Percentiles rank a stretch among this genome's conserved stretches.
These are phyloP conservation scores for Erpornis zantholeuca DNA, from an alignment of 2,113 vertebrate genomes.

Conservation along the genomic window DNA sequence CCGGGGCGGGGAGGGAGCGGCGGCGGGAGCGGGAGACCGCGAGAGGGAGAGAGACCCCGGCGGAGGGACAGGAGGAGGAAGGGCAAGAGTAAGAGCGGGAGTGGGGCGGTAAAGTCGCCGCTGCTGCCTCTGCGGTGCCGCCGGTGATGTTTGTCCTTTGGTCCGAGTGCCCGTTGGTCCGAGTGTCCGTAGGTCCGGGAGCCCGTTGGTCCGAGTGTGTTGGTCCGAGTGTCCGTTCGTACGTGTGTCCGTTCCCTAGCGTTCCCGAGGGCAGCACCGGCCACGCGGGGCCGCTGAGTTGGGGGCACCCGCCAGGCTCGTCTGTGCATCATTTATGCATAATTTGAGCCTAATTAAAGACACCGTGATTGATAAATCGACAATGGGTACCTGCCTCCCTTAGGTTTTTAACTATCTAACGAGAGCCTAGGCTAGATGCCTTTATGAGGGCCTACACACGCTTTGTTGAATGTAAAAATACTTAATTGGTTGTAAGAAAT, in stretches of 20 bases:
- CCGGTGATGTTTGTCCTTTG: no score
- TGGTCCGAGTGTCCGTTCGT: no score
- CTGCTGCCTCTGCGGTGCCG: neutral
- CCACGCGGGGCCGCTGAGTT: no score
- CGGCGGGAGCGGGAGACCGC: no score
- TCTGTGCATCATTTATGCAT: neutral
- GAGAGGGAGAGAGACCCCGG: no score
- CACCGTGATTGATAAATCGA: neutral
- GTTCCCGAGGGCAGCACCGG: neutral
- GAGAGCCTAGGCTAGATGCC: neutral
- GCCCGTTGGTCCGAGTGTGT: no score
- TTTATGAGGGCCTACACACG: neutral
- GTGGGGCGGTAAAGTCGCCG: rapidly evolving
- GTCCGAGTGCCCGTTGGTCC: no score
- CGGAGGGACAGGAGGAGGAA: neutral
- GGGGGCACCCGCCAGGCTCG: neutral
- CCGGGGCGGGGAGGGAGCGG: neutral
- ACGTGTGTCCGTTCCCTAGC: no score
- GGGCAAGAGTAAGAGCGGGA: neutral
- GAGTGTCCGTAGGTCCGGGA: neutral
- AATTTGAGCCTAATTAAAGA: neutral
- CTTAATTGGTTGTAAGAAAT: rapidly evolving
- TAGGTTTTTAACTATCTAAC: conserved; percentile 3
- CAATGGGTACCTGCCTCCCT: neutral
- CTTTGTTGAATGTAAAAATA: conserved; percentile 10